Evolutionary conservation across 2,113 vertebrate genomes (phyloP).

Genomic region (Eptesicus fuscus): DNA sequence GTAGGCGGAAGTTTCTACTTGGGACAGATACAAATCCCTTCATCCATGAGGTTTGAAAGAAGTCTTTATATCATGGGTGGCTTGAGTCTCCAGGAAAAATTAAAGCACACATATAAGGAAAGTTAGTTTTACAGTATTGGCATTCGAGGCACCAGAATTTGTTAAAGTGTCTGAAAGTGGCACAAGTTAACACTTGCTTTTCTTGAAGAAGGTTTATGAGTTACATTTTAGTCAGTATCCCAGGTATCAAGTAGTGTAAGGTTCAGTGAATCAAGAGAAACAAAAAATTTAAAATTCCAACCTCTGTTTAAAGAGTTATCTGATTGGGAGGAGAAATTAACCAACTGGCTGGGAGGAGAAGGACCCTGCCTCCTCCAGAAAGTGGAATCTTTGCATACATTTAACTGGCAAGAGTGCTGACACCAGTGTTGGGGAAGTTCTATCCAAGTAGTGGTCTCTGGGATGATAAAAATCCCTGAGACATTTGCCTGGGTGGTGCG

Average conservation of each 20-base stretch:
- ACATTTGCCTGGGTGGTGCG: slow-evolving; percentile 33
- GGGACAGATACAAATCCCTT: slow-evolving; percentile 20
- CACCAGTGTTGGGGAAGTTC: neutral
- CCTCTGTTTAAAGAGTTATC: neutral
- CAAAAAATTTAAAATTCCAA: slow-evolving; percentile 3
- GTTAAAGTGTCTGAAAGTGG: slow-evolving; percentile 59
- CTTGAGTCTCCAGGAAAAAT: slow-evolving; percentile 23
- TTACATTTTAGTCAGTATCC: slow-evolving; percentile 42
- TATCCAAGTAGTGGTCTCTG: neutral
- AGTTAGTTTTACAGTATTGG: slow-evolving; percentile 58
- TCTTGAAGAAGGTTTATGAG: slow-evolving; percentile 29
- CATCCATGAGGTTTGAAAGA: slow-evolving; percentile 55
- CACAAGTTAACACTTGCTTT: neutral
- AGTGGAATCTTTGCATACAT: neutral
- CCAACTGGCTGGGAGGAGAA: neutral
- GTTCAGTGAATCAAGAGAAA: slow-evolving; percentile 27
- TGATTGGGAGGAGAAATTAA: neutral
- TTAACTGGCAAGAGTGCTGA: neutral
- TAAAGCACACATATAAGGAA: slow-evolving; percentile 47
- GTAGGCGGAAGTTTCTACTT: slow-evolving; percentile 35
- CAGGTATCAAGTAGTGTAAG: neutral
- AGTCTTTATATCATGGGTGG: slow-evolving; percentile 22
- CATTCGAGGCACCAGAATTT: neutral
- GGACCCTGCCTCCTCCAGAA: neutral
- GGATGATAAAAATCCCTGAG: slow-evolving; percentile 17